phyloP scores from a whole-genome alignment of 2,797 vertebrate genomes.

The Spondyliosoma cantharus region DNA sequence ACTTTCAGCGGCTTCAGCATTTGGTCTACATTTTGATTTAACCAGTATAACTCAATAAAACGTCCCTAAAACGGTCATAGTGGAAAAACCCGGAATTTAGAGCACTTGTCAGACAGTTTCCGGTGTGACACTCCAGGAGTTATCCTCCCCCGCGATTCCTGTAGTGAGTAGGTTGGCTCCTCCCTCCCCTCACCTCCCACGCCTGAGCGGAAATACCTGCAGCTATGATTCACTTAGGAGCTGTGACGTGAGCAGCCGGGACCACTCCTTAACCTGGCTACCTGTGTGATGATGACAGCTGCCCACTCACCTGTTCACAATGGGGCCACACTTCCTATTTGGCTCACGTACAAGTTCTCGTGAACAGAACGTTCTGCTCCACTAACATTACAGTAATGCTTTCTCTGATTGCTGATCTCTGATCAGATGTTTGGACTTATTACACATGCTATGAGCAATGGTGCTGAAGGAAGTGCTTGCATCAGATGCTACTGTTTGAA shows the following conservation, averaged over 20 bases:
- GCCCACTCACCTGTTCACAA: slow-evolving; percentile 79
- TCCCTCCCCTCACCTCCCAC: slow-evolving; percentile 65
- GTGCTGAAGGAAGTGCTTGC: not conserved
- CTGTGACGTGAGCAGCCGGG: slow-evolving; percentile 75
- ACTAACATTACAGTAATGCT: not conserved
- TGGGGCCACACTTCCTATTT: slow-evolving; percentile 67
- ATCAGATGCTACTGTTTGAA: not conserved
- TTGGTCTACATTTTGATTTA: slow-evolving; percentile 32
- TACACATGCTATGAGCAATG: not conserved
- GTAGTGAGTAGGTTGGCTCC: slow-evolving; percentile 64
- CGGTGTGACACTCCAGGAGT: slow-evolving; percentile 56
- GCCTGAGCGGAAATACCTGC: slow-evolving; percentile 79
- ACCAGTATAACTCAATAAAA: slow-evolving; percentile 12
- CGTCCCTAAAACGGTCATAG: slow-evolving; percentile 9
- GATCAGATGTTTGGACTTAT: slow-evolving; percentile 34
- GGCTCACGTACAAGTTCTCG: slow-evolving; percentile 33
- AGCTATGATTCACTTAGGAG: slow-evolving; percentile 65
- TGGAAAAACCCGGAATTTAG: slow-evolving; percentile 58
- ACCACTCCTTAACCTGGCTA: slow-evolving; percentile 80
- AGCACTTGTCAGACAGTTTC: slow-evolving; percentile 59
- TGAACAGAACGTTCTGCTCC: slow-evolving; percentile 59
- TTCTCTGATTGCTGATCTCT: slow-evolving; percentile 37
- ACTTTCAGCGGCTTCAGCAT: slow-evolving; percentile 21
- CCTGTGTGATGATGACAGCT: slow-evolving; percentile 76
- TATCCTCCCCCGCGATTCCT: slow-evolving; percentile 65